phyloP scores from a whole-genome alignment of 2,113 vertebrate genomes.

The Furnarius figulus region DNA sequence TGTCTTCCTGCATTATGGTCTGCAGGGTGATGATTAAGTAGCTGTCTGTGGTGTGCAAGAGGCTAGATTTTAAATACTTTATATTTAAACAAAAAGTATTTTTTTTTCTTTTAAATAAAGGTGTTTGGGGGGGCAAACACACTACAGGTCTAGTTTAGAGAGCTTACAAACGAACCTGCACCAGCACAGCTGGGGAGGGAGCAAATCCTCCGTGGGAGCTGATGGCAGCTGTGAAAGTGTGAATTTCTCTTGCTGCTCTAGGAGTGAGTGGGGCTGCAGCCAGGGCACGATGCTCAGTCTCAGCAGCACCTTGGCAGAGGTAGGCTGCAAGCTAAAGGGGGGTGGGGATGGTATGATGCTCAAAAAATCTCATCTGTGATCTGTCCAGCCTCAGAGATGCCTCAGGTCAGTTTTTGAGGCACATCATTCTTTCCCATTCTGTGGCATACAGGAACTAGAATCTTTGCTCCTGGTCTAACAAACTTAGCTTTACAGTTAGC shows the following conservation, averaged over 20 bases:
- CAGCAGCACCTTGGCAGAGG: not conserved
- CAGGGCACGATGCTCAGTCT: fast-evolving
- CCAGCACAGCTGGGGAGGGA: not conserved
- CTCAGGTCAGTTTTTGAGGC: not conserved
- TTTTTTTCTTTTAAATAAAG: not conserved
- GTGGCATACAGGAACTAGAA: not conserved
- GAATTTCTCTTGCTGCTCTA: not conserved
- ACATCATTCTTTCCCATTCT: not conserved
- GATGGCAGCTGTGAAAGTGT: not conserved
- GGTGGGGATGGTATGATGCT: not conserved
- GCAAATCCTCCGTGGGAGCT: not conserved
- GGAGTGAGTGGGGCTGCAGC: not conserved
- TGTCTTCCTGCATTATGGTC: not conserved
- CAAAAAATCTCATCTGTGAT: not conserved
- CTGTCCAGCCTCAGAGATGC: not conserved
- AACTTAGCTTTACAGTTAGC: not conserved
- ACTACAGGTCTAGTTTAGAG: not conserved
- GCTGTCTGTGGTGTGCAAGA: not conserved
- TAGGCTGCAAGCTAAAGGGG: not conserved
- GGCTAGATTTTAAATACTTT: not conserved
- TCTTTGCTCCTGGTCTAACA: not conserved
- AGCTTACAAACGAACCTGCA: not conserved
- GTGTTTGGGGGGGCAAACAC: not conserved
- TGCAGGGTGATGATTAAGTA: not conserved
- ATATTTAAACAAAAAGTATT: not conserved